These are phyloP conservation scores for Heliconius ethilla DNA, from an alignment of 2,888 invertebrate genomes.

Conservation along the genomic window DNA sequence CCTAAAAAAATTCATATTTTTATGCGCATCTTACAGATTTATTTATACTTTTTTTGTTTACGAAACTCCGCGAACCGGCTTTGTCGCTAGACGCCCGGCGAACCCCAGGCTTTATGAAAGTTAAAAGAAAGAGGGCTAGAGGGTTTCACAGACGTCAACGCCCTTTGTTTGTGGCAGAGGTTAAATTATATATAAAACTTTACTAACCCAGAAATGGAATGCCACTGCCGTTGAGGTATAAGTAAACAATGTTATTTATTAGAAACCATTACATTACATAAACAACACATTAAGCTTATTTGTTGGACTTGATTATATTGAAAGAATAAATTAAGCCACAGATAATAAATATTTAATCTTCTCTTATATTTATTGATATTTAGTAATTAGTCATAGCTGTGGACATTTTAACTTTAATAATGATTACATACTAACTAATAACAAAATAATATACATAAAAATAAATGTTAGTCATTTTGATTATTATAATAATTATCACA, in stretches of 20 bases:
- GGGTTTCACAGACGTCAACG: constrained; percentile 52
- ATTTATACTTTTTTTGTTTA: constrained; percentile 33
- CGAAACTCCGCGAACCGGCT: constrained; percentile 33
- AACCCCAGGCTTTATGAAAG: constrained; percentile 51
- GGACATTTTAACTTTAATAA: background rate
- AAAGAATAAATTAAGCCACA: constrained; percentile 16
- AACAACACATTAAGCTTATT: constrained; percentile 23
- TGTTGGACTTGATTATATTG: constrained; percentile 11
- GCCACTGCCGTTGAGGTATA: constrained; percentile 10
- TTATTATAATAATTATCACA: too few relatives aligned
- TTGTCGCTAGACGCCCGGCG: constrained; percentile 29
- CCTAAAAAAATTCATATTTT: background rate
- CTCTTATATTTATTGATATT: background rate
- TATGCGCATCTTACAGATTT: constrained; percentile 2
- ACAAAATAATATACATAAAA: too few relatives aligned
- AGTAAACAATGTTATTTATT: constrained; percentile 33
- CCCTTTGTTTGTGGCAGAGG: constrained; percentile 44
- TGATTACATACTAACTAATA: too few relatives aligned
- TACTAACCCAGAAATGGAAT: constrained; percentile 25
- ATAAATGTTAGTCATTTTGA: too few relatives aligned
- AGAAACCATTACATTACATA: constrained; percentile 22
- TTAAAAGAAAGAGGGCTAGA: constrained; percentile 61
- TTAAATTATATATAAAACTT: constrained; percentile 39
- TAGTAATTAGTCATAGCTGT: background rate
- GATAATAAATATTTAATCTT: background rate